Evolutionary conservation across 2,888 invertebrate species (phyloP), one percentile per base, ranked within the genome.

Genomic region (Zygogramma bicolorata): DNA sequence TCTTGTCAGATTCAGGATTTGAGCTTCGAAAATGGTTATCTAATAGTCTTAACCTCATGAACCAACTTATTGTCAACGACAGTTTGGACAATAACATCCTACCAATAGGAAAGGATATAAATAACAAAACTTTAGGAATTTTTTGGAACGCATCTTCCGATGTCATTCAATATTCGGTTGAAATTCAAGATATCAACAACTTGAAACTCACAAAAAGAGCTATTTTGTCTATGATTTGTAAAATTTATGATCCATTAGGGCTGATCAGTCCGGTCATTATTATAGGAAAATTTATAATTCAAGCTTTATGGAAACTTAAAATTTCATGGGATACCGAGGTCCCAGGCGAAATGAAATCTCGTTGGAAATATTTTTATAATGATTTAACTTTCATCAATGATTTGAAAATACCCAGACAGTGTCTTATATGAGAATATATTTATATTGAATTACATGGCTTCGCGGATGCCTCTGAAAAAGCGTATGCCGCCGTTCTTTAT

Each of bases 181-280:
- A 29, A 5, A 40, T 34, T 40, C 40, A 40, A 22, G 20, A 13
- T 15, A 31, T 15, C 27, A 2, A 42, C 18, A 20, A 18, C 20
- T 20, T n/a, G 29, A 10, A 22, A 25, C 25, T 75, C 8, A 71
- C 71, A 53, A 75, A 73, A 71, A 40, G 73, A 27, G 25, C 18
- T 6, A 67, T 75, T 13, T 53, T 75, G 13, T 68, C 65, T 20
- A 42, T 69, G n/a, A 63, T 67, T 22, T 61, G 66, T 22, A 68
- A 75, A 62, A 61, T 73, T n/a, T 75, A 31, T 53, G 75, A 75
- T 22, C 72, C 75, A 10, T 22, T 72, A 29, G 72, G 72, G 0
- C 57, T 74, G 8, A 31, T 74, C 7, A 49, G 59, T 61, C 72
- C 72, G 5, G 49, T 70, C 15, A 42, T 70, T 15, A 59, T 75